These are phyloP conservation scores for Asbolus verrucosus DNA, from an alignment of 1,140 invertebrate genomes.

Conservation along the genomic window DNA sequence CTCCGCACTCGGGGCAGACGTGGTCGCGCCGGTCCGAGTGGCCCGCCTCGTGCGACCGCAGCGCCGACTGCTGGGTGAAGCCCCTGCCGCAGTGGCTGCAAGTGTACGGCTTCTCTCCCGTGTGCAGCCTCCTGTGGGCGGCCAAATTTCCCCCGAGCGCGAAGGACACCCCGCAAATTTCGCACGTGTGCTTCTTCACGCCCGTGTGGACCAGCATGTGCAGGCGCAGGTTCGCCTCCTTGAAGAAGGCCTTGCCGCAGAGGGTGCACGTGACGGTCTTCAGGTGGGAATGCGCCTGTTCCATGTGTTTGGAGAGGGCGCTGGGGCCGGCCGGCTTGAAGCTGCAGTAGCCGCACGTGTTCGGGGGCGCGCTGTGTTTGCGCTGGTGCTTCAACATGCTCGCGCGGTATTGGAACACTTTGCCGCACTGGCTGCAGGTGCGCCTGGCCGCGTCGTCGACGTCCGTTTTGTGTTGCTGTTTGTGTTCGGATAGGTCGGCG, in stretches of 20 bases:
- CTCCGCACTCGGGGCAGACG: conserved; percentile 41
- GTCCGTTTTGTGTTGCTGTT: too few relatives aligned
- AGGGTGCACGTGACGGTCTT: conserved; percentile 70
- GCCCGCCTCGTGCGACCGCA: conserved; percentile 46
- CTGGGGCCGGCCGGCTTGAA: background rate
- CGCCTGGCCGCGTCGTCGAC: background rate
- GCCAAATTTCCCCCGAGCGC: conserved; percentile 43
- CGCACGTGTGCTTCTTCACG: conserved; percentile 75
- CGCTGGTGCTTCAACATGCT: conserved; percentile 5
- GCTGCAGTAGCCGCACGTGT: background rate
- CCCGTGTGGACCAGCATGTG: conserved; percentile 77
- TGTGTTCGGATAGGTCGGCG: too few relatives aligned
- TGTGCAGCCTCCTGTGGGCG: conserved; percentile 37
- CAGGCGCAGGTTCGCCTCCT: conserved; percentile 60
- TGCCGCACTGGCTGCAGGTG: background rate
- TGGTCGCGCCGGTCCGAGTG: conserved; percentile 45
- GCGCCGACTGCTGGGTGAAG: conserved; percentile 45
- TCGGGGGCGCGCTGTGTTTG: background rate
- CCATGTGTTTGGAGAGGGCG: conserved; percentile 24
- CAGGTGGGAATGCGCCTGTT: conserved; percentile 66
- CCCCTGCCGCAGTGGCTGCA: conserved; percentile 47
- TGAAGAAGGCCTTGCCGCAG: conserved; percentile 71
- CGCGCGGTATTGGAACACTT: conserved; percentile 17
- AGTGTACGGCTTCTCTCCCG: conserved; percentile 47
- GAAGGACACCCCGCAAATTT: conserved; percentile 75